Evolutionary conservation across 2,888 invertebrate species (phyloP).

Genomic region (Oxystoma pomonae): DNA sequence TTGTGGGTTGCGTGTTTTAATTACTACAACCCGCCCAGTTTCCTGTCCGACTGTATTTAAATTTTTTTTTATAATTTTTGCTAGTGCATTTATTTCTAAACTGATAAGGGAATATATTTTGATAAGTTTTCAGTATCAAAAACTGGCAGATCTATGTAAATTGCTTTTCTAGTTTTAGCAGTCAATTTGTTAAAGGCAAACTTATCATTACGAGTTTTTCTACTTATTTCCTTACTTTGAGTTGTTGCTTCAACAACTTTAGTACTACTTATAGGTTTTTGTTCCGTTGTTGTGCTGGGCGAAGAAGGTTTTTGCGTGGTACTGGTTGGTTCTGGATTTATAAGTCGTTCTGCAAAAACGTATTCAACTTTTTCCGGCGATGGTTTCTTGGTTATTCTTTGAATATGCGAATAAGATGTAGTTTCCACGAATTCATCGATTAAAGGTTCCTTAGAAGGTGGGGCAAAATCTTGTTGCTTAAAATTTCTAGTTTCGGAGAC

Average conservation of each 20-base stretch:
- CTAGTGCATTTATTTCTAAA: background rate
- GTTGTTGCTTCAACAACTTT: background rate
- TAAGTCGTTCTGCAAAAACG: conserved; percentile 16
- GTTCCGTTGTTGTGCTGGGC: background rate
- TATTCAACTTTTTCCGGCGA: conserved; percentile 15
- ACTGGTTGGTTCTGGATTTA: background rate
- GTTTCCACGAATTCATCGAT: conserved; percentile 7
- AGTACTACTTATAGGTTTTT: background rate
- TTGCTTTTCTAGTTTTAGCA: conserved; percentile 33
- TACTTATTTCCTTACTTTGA: conserved; percentile 20
- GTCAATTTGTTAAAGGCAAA: conserved; percentile 13
- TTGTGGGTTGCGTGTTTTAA: too few species aligned
- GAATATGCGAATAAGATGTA: conserved; percentile 42
- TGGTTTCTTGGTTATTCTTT: conserved; percentile 39
- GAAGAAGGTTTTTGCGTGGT: background rate
- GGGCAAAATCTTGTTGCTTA: conserved; percentile 22
- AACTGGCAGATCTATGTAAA: conserved; percentile 45
- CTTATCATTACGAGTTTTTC: conserved; percentile 16
- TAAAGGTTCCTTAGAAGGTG: conserved; percentile 15
- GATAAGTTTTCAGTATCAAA: conserved; percentile 38
- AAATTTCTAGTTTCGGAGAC: conserved; percentile 19
- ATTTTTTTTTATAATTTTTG: too few species aligned
- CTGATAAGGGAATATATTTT: conserved; percentile 43
- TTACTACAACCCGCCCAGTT: too few species aligned
- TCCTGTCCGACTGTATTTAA: too few species aligned